These are phyloP conservation scores for Cosmopolites sordidus DNA, from an alignment of 2,888 invertebrate genomes.

Conservation along the genomic window DNA sequence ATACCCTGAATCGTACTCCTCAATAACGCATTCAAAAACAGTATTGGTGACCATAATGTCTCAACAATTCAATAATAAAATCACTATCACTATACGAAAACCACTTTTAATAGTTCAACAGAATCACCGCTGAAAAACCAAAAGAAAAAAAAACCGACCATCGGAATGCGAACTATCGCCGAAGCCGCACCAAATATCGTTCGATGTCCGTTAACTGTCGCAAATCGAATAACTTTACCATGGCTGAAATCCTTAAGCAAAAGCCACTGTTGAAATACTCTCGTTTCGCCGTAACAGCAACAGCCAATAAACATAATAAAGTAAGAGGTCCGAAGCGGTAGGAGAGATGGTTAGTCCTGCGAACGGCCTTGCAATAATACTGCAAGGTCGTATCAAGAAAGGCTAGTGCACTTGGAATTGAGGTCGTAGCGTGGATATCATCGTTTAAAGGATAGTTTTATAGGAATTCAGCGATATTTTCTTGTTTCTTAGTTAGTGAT, in stretches of 20 bases:
- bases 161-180: not conserved
- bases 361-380: slow-evolving; percentile 41
- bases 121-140: no score
- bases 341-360: slow-evolving; percentile 26
- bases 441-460: no score
- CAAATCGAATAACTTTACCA: not conserved
- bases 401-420: slow-evolving; percentile 38
- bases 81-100: not conserved
- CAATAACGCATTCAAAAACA: not conserved
- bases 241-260: no score
- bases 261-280: not conserved
- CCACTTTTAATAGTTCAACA: not conserved
- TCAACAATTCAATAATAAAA: not conserved
- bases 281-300: not conserved
- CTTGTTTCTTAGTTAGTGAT: no score
- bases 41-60: not conserved
- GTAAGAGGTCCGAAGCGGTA: slow-evolving; percentile 21
- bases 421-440: no score
- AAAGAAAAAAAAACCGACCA: not conserved
- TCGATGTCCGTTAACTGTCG: not conserved
- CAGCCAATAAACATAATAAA: slow-evolving; percentile 16
- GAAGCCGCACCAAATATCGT: slow-evolving; percentile 1
- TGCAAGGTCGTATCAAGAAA: slow-evolving; percentile 39
- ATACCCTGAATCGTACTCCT: slow-evolving; percentile 1
- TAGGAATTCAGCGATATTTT: no score